Evolutionary conservation across 2,113 vertebrate species (phyloP), one percentile per base, ranked within the genome.

Genomic region (Periophthalmodon schlosseri): DNA sequence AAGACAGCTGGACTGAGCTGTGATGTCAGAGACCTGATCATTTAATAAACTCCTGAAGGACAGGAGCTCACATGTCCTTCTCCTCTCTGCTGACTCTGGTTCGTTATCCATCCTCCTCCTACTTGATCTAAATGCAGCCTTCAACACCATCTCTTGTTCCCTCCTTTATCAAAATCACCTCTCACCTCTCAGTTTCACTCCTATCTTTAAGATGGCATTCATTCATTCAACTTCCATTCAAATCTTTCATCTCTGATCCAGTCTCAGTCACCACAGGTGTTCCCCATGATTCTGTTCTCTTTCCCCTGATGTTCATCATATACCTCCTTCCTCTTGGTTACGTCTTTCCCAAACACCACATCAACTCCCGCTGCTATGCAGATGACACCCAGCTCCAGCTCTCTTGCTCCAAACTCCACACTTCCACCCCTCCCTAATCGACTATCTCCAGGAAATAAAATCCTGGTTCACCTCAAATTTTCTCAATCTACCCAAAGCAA

Each of bases 1-100:
- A 93, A 93, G 92, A 94, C 93, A 93, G 93, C 92, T 94, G 93
- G 85, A 57, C 75, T 12, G 69, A 74, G 50, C 66, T 60, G 78
- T 91, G 90, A 93, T 92, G 91, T 92, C 88, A 93, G 79, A 69
- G 36, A 77, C 80, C 23, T 87, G 76, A 78, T 91, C 85, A 89
- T 93, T 90, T 89, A 90, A 90, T 90, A 76, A 71, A 47, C 46
- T 75, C 65, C 76, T 81, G 83, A 88, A 70, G 77, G 80, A 78
- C 82, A 70, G 63, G 66, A 80, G 74, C 70, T 74, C 77, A 84
- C 7, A 20, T 13, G 20, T 21, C 12, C 13, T 60, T 56, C 5
- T 50, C 13, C 15, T 54, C 52, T 56, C n/a, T 21, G 9, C 20
- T 56, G 52, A 56, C 20, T 21, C 20, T 54, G 2, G 52, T 21